Evolutionary conservation across 2,888 invertebrate genomes (phyloP), one percentile per base, ranked within the genome.

Genomic region (Lutraria lutraria): DNA sequence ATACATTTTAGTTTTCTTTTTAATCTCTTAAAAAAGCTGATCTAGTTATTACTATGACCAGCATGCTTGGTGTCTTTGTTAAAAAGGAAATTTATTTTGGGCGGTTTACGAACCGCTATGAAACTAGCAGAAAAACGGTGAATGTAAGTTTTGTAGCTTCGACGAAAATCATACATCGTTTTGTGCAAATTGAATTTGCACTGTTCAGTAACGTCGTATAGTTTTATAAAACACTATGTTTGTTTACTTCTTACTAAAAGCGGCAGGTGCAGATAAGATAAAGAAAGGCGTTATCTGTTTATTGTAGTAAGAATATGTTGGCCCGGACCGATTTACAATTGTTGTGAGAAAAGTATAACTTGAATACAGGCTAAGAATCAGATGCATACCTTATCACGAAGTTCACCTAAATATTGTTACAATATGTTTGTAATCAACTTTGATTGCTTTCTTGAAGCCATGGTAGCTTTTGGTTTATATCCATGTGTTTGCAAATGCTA

Each of bases 241-340:
- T 68, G 25, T 68, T 25, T 25, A 68, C 25, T 25, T 43, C 43
- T 8, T 0, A 25, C 63, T 68, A 68, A 10, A 68, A 68, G 25
- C 63, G 63, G 63, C 43, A 68, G 13, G 63, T 68, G 63, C 63
- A 68, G 25, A 12, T 8, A 4, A 25, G 63, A 25, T 68, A 68
- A 25, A 68, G 63, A 68, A 68, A 68, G 63, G 25, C 60, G 60
- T 60, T 60, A 10, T 68, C n/a, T 68, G 63, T 68, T 68, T 25
- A 68, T 68, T 25, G 12, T 12, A 25, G 25, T 68, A 25, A 68
- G 25, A 25, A 25, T n/a, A 68, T 68, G 63, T 68, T 68, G 63
- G 63, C 63, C 21, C 12, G 25, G 63, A 68, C 25, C 63, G 13
- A 25, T 68, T n/a, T 25, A 12, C 25, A 68, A 68, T 68, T 25